phyloP scores from a whole-genome alignment of 2,797 vertebrate genomes.

The Chelmon rostratus region DNA sequence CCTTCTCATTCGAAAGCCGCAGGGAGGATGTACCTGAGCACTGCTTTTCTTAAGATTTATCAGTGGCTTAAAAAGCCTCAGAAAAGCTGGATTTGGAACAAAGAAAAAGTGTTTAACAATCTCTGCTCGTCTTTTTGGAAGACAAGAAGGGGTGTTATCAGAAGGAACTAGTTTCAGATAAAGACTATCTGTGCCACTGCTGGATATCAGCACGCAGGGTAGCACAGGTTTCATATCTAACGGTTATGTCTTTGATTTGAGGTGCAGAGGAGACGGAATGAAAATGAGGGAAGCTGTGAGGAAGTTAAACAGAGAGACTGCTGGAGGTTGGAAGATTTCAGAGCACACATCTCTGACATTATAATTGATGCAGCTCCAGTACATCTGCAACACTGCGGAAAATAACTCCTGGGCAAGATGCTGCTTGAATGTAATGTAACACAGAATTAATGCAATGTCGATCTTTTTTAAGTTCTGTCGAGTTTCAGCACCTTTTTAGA shows the following conservation, averaged over 20 bases:
- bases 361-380: conserved; percentile 45
- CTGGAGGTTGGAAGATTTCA: conserved; percentile 52
- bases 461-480: background rate
- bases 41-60: conserved; percentile 42
- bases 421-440: conserved; percentile 22
- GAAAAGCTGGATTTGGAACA: conserved; percentile 60
- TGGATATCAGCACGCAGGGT: conserved; percentile 56
- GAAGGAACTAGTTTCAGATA: conserved; percentile 58
- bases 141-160: conserved; percentile 58
- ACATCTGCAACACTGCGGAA: conserved; percentile 26
- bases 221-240: conserved; percentile 50
- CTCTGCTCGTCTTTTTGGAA: conserved; percentile 47
- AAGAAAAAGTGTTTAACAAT: conserved; percentile 55
- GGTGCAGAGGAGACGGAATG: conserved; percentile 39
- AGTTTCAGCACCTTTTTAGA: background rate
- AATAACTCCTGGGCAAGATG: conserved; percentile 33
- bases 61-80: conserved; percentile 43
- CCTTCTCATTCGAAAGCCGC: conserved; percentile 63
- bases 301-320: conserved; percentile 38
- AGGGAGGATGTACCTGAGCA: conserved; percentile 56
- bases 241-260: conserved; percentile 58
- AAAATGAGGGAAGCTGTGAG: conserved; percentile 41
- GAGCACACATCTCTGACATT: conserved; percentile 47
- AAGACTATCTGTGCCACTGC: conserved; percentile 44
- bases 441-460: background rate